Conservation (phyloP, 2,888 invertebrate genomes). For the Eledona agricola region DNA sequence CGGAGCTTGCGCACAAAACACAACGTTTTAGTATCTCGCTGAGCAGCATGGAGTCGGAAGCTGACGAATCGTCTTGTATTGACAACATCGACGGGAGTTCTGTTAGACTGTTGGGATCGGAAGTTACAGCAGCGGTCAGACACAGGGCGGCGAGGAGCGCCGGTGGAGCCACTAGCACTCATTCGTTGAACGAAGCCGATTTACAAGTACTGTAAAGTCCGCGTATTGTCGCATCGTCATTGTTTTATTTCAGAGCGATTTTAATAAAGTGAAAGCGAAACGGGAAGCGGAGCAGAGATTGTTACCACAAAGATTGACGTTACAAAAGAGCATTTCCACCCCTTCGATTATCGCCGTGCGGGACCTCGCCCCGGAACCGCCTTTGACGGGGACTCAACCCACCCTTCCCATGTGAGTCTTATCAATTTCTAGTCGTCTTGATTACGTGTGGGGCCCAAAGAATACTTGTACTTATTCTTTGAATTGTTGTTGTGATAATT, state of each 20-base stretch:
- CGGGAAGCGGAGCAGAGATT: conserved; percentile 67
- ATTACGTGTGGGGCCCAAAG: no score
- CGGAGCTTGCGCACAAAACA: not conserved
- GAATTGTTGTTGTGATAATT: no score
- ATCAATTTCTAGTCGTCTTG: no score
- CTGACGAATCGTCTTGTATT: conserved; percentile 71
- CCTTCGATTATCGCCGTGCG: conserved; percentile 83
- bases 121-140: conserved; percentile 60
- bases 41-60: conserved; percentile 87
- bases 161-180: conserved; percentile 71
- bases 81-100: conserved; percentile 67
- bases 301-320: conserved; percentile 75
- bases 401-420: conserved; percentile 69
- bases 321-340: conserved; percentile 91
- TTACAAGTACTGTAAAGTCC: conserved; percentile 74
- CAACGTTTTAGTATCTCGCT: conserved; percentile 69
- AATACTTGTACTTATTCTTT: not conserved
- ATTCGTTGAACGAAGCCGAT: conserved; percentile 89
- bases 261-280: conserved; percentile 74
- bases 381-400: conserved; percentile 63
- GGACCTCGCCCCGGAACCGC: conserved; percentile 69
- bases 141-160: conserved; percentile 63
- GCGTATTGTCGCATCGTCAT: conserved; percentile 9
- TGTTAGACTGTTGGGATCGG: conserved; percentile 64
- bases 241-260: conserved; percentile 69